Base-by-base conservation (phyloP, 2,113 vertebrate species). In the Sphyrna mokarran region DNA sequence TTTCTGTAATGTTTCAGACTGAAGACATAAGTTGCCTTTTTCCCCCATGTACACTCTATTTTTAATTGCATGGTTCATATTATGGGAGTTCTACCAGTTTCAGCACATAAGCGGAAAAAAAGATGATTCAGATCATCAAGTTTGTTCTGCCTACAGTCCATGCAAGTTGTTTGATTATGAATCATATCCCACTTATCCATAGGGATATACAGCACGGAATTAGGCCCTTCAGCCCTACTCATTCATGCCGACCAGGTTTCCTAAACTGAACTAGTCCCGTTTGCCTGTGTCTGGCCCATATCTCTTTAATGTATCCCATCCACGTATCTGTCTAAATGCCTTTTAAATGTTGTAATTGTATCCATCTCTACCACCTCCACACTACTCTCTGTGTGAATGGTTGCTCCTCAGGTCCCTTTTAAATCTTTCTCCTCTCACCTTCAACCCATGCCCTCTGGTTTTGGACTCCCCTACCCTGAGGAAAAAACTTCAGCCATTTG, bases 1-100 rank as follows among this genome's bases (percentile, higher is more conserved):
- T 93, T 93, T 68, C 58, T 93, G 89, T 68, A 93, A 93, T 4
- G 20, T 66, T 93, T 93, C 89, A 68, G 61, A 66, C 33, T 22
- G 89, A 1, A 93, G 89, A 66, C 89, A 40, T 83, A 43, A 40
- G 37, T n/a, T 83, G 78, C 18, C 40, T 83, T 43, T 83, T 83
- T 20, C 18, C 16, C n/a, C 16, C n/a, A 37, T 37, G 61, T 37
- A 33, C 33, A 22, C 61, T 22, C 26, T 58, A 89, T n/a, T 91
- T 91, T 63, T 63, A 91, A 63, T 90, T 90, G 26, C 23, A 33
- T 48, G 13, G 33, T 33, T 63, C 61, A 63, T 7, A 26, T 33
- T 7, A 20, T 63, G 29, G 18, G 33, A 58, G 4, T 63, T 91
- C 14, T 16, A 63, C 14, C 16, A 89, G 26, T 54, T 58, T 63